Conservation (phyloP, 2,888 invertebrate genomes). For the Diplolepis rosae region DNA sequence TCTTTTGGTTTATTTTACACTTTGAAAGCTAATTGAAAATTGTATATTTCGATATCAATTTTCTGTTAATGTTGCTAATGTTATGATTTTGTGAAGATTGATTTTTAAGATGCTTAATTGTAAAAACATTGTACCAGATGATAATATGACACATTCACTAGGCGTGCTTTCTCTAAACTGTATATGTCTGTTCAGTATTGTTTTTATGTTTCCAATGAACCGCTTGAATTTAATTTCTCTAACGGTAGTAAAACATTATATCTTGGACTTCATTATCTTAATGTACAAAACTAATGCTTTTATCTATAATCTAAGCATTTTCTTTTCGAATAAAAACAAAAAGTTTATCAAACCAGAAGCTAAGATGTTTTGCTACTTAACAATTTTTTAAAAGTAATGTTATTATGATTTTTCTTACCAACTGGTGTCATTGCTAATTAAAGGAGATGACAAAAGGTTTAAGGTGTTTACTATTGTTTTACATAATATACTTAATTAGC, state of each 20-base stretch:
- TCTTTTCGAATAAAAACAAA: not conserved
- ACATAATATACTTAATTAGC: no score
- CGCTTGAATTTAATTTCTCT: conserved; percentile 16
- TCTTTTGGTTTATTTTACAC: not conserved
- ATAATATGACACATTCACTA: not conserved
- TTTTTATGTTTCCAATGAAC: conserved; percentile 24
- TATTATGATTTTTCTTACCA: no score
- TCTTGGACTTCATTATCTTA: conserved; percentile 18
- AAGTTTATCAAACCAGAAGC: no score
- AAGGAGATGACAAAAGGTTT: no score
- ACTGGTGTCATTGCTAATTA: no score
- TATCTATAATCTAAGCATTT: not conserved
- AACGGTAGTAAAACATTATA: conserved; percentile 12
- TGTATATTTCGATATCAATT: no score
- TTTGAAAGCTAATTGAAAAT: no score
- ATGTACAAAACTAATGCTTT: not conserved
- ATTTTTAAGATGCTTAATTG: not conserved
- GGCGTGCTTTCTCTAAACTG: no score
- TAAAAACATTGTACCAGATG: not conserved
- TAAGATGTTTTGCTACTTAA: no score
- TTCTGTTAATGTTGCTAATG: not conserved
- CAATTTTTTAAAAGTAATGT: no score
- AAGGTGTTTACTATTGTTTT: no score
- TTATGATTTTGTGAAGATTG: not conserved
- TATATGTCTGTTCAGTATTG: not conserved